These are phyloP conservation scores for Loris lydekkerianus DNA, from an alignment of 2,797 vertebrate genomes.

Conservation along the genomic window DNA sequence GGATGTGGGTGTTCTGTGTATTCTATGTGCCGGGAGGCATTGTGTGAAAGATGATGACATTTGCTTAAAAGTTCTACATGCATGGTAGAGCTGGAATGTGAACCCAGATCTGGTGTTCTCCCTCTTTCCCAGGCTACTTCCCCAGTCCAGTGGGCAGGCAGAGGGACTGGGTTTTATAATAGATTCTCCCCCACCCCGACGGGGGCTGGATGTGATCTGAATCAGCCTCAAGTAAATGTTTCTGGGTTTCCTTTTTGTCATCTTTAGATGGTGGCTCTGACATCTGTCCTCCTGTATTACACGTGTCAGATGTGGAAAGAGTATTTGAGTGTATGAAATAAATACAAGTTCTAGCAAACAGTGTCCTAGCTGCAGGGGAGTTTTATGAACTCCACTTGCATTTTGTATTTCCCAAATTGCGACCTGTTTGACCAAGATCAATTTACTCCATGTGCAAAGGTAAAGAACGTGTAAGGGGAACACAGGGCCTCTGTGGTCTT, in stretches of 20 bases:
- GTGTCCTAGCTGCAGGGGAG: not conserved
- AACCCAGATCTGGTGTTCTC: no score
- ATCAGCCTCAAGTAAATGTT: no score
- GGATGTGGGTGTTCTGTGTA: accelerated
- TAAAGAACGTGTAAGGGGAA: accelerated
- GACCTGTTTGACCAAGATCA: not conserved
- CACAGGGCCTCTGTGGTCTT: not conserved
- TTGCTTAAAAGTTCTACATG: not conserved
- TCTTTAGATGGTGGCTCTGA: not conserved
- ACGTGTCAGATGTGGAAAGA: not conserved
- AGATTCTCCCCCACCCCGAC: not conserved
- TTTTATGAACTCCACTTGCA: accelerated
- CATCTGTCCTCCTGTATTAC: not conserved
- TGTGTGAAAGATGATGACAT: accelerated
- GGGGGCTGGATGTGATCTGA: not conserved
- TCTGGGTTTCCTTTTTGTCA: not conserved
- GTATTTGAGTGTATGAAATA: not conserved
- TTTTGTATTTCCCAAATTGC: no score
- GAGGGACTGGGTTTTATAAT: not conserved
- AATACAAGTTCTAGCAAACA: not conserved
- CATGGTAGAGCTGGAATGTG: not conserved
- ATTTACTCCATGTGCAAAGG: not conserved
- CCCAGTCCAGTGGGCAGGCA: not conserved
- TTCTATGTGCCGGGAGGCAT: not conserved
- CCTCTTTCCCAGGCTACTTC: not conserved